Base-by-base conservation (phyloP, 2,797 vertebrate genomes). In the Acipenser ruthenus region DNA sequence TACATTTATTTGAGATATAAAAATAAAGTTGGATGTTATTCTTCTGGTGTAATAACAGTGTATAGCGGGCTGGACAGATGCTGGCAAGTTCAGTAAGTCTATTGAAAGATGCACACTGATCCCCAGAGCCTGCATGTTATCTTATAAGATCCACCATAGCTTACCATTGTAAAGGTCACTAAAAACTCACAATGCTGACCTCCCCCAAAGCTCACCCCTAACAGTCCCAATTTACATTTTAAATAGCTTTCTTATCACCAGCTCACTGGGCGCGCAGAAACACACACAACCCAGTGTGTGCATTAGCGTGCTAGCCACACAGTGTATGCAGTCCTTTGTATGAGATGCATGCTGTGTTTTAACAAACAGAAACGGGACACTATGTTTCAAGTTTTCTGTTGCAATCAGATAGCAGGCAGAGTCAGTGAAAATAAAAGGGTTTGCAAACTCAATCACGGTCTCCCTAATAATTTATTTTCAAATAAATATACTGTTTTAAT, bases 231-330 rank as follows among this genome's bases (percentile, higher is more conserved):
- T 90, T 89, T 88, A 84, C 86, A 90, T 90, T 79, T 83, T 84
- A 89, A 88, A 87, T 85, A 84, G 75, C 70, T 49, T 79, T 79
- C 85, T 88, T 87, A 88, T 88, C 85, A 80, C 69, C 80, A 83
- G 82, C 69, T 80, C 81, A 76, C 83, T 82, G 79, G 75, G 78
- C 11, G 55, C 6, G 55, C 12, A n/a, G 12, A 58, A 37, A 37
- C 52, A 53, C 3, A 8, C 4, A 4, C 52, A 9, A 9, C 52
- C 52, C 52, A 53, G 12, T 12, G 52, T 8, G 52, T 53, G 52
- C 4, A 12, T 53, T 53, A 53, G 52, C 52, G 7, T 53, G 52
- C 52, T 11, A 12, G 52, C 52, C 12, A 12, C 9, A 53, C 8
- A 9, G 52, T 53, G 9, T 12, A 53, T 5, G 37, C 37, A 37